phyloP scores from a whole-genome alignment of 2,113 vertebrate species.

The Erythrolamprus reginae region DNA sequence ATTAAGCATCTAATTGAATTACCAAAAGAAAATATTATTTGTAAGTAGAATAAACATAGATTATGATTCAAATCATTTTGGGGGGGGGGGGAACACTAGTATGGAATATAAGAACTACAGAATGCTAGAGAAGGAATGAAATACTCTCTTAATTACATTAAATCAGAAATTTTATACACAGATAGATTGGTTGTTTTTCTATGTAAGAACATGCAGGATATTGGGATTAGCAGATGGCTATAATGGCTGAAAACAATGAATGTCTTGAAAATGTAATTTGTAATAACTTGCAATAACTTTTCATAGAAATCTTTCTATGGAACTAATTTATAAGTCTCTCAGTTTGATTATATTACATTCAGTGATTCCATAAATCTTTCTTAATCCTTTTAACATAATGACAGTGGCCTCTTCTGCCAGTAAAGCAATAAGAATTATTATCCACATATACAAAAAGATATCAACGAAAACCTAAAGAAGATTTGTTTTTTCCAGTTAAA shows the following conservation, averaged over 20 bases:
- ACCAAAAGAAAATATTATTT: background rate
- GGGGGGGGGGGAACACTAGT: background rate
- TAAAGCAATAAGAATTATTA: conserved; percentile 27
- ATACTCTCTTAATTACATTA: conserved; percentile 1
- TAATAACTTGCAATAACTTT: conserved; percentile 15
- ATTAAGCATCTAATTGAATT: conserved; percentile 2
- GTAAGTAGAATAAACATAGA: conserved; percentile 6
- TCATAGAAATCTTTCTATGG: background rate
- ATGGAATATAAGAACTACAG: background rate
- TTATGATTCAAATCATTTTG: conserved; percentile 18
- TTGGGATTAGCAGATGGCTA: conserved; percentile 29
- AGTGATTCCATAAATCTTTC: conserved; percentile 46
- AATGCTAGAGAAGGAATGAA: background rate
- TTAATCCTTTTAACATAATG: conserved; percentile 61
- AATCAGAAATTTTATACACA: conserved; percentile 21
- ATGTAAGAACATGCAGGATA: conserved; percentile 18
- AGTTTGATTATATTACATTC: conserved; percentile 45
- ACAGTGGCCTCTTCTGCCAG: conserved; percentile 40
- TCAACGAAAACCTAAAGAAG: conserved; percentile 2
- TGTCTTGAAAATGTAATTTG: background rate
- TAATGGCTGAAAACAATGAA: conserved; percentile 14
- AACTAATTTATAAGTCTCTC: background rate
- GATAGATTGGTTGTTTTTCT: background rate
- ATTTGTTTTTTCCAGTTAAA: background rate
- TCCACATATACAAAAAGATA: conserved; percentile 11